Conservation (phyloP, 2,113 vertebrate genomes). For the Atlantisia rogersi region DNA sequence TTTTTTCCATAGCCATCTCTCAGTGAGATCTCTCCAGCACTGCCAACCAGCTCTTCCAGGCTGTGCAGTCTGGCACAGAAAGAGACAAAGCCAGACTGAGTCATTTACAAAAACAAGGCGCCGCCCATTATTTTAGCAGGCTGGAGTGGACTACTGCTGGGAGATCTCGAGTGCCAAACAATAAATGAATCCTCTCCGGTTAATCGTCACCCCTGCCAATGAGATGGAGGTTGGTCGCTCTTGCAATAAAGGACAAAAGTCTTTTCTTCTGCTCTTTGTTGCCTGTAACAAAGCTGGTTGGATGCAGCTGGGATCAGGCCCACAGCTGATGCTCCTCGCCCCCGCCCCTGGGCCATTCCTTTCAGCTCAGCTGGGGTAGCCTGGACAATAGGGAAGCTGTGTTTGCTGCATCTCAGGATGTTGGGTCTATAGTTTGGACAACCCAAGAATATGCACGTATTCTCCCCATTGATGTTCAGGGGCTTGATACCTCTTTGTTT, state of each 20-base stretch:
- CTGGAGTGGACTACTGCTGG: conserved; percentile 38
- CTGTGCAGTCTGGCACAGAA: neutral
- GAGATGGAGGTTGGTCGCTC: conserved; percentile 18
- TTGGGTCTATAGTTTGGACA: neutral
- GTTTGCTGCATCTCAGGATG: neutral
- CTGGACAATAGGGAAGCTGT: conserved; percentile 9
- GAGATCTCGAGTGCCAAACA: conserved; percentile 19
- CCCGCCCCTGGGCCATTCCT: conserved; percentile 26
- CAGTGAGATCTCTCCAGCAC: neutral
- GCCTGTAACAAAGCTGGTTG: conserved; percentile 56
- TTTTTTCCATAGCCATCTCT: neutral
- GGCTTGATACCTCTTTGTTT: conserved; percentile 22
- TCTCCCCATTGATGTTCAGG: neutral
- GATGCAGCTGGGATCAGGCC: conserved; percentile 73
- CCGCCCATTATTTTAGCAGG: neutral
- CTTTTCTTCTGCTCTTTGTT: conserved; percentile 67
- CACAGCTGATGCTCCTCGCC: conserved; percentile 56
- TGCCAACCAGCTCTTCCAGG: neutral
- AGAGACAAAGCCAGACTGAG: conserved; percentile 7
- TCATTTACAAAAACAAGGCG: neutral
- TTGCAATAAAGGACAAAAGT: conserved; percentile 59
- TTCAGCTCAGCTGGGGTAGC: conserved; percentile 59
- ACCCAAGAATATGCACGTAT: neutral
- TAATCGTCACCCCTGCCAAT: conserved; percentile 50
- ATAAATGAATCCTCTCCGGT: conserved; percentile 46